A percentile compares a stretch with the other conserved stretches of the same genome.
phyloP scores from a whole-genome alignment of 2,113 vertebrate species.

The Thryonomys swinderianus region DNA sequence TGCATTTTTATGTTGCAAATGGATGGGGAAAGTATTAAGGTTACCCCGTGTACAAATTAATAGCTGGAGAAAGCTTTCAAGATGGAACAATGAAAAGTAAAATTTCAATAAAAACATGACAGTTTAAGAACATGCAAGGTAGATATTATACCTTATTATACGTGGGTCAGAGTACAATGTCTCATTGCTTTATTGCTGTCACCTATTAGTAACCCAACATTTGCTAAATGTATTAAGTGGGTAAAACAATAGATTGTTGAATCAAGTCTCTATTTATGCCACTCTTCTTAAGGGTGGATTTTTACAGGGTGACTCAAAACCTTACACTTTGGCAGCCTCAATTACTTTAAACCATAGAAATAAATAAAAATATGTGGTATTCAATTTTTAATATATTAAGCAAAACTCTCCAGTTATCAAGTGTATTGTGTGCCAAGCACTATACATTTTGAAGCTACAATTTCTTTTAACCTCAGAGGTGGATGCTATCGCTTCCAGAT shows the following conservation, averaged over 20 bases:
- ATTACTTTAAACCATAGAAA: not conserved
- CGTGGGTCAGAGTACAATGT: not conserved
- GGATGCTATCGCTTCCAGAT: not conserved
- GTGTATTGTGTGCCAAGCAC: not conserved
- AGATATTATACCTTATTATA: constrained; percentile 35
- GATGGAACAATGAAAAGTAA: constrained; percentile 6
- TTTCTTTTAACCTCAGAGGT: not conserved
- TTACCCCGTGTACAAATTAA: constrained; percentile 43
- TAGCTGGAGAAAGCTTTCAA: not conserved
- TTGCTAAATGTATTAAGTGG: not conserved
- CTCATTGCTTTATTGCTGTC: constrained; percentile 24
- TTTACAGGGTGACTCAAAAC: not conserved
- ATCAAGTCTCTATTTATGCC: not conserved
- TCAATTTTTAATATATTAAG: not conserved
- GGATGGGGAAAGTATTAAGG: constrained; percentile 8
- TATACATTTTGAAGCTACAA: not conserved
- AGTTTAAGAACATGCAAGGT: not conserved
- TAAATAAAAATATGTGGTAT: not conserved
- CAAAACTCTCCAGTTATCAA: not conserved
- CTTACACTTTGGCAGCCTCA: not conserved
- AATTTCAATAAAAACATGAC: constrained; percentile 20
- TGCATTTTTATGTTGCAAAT: constrained; percentile 50
- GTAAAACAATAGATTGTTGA: not conserved
- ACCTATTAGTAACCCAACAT: not conserved
- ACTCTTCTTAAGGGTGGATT: not conserved